Evolutionary conservation across 2,113 vertebrate genomes (phyloP).

Genomic region (Larimichthys polyactis): DNA sequence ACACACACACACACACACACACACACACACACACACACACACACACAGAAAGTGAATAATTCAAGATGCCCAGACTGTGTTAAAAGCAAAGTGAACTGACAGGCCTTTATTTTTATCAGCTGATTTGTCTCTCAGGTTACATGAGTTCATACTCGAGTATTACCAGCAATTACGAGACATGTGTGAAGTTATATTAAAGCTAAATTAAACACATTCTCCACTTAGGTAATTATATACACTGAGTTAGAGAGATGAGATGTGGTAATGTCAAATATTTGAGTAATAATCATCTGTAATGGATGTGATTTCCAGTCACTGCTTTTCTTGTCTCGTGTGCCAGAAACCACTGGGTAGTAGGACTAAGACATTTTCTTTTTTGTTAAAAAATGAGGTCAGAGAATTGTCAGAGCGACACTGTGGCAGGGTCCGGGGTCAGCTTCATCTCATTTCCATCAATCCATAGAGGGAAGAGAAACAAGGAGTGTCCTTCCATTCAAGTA

Average conservation of each 20-base stretch:
- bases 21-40: constrained; percentile 14
- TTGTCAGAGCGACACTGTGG: constrained; percentile 49
- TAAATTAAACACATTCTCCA: constrained; percentile 50
- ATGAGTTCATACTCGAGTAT: constrained; percentile 22
- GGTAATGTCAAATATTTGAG: constrained; percentile 56
- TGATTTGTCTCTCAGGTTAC: constrained; percentile 39
- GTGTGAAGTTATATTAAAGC: constrained; percentile 38
- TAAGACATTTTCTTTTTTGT: constrained; percentile 52
- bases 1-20: no score
- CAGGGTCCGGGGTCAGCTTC: constrained; percentile 62
- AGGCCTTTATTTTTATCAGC: constrained; percentile 48
- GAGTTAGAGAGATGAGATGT: constrained; percentile 44
- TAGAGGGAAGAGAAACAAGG: constrained; percentile 54
- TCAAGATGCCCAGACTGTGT: constrained; percentile 45
- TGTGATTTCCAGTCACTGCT: constrained; percentile 44
- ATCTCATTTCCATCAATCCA: constrained; percentile 75
- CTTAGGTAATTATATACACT: constrained; percentile 53
- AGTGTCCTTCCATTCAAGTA: constrained; percentile 60
- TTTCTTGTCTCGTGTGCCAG: constrained; percentile 24
- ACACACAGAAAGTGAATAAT: constrained; percentile 34
- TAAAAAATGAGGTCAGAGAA: constrained; percentile 73
- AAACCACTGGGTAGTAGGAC: constrained; percentile 36
- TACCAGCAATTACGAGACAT: constrained; percentile 38
- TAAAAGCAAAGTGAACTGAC: constrained; percentile 41
- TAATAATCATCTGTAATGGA: constrained; percentile 44